Evolutionary conservation across 2,888 invertebrate species (phyloP).

Genomic region (Ischnus inquisitorius): DNA sequence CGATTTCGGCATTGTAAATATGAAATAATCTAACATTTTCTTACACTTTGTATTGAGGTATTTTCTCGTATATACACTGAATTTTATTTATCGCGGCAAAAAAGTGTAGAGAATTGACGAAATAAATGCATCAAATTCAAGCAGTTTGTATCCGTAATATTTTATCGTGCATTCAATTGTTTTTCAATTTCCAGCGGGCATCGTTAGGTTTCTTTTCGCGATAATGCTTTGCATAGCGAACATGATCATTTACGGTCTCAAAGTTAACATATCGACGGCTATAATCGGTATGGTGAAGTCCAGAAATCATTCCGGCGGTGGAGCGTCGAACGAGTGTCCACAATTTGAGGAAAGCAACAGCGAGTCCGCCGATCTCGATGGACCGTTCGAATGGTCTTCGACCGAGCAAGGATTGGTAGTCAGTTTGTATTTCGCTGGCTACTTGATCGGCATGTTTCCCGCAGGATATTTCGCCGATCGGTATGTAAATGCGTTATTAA

Average conservation of each 20-base stretch:
- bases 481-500: constrained; percentile 72
- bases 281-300: constrained; percentile 83
- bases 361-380: constrained; percentile 74
- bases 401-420: constrained; percentile 80
- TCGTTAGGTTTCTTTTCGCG: constrained; percentile 80
- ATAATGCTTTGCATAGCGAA: constrained; percentile 83
- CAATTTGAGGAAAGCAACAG: constrained; percentile 64
- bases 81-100: neutral
- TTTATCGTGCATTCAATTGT: neutral
- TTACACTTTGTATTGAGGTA: neutral
- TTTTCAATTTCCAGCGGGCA: constrained; percentile 70
- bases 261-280: constrained; percentile 81
- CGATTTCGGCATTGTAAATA: too few species aligned
- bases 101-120: neutral
- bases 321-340: constrained; percentile 74
- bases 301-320: constrained; percentile 35
- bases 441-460: constrained; percentile 83
- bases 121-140: neutral
- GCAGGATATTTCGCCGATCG: constrained; percentile 83
- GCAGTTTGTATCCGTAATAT: neutral
- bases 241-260: constrained; percentile 83
- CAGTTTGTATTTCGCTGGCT: constrained; percentile 83
- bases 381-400: constrained; percentile 81
- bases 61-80: neutral
- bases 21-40: neutral